Evolutionary conservation across 1,140 invertebrate genomes (phyloP), one percentile per base, ranked within the genome.

Genomic region (Acromyrmex heyeri): DNA sequence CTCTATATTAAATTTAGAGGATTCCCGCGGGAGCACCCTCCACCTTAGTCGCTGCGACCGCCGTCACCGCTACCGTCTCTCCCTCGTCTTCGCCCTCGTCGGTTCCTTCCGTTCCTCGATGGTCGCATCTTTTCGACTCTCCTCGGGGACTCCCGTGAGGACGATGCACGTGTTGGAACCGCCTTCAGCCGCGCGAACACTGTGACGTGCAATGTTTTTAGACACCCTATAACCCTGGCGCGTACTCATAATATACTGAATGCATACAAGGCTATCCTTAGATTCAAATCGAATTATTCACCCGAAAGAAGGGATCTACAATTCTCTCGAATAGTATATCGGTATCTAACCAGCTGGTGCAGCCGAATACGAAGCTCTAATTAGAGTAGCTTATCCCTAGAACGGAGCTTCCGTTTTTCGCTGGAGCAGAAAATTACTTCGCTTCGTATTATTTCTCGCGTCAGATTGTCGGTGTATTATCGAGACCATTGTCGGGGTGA

Each of bases 1-100:
- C 92, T 95, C 91, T 93, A 93, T 95, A 95, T 95, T 95, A 95
- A 95, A 94, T 95, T 95, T 95, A 90, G 90, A 92, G 92, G 92
- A 94, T 92, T 93, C 93, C 91, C 93, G 77, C 65, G 92, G 90
- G 93, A 93, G 82, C 70, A 79, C 53, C 90, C 85, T 81, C 61
- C 79, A 61, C 76, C 87, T 91, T 87, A 89, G 67, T 81, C 79
- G 55, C 77, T 55, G 50, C 77, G 76, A 65, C 53, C 61, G 53
- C 76, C 77, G 53, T 73, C 86, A 57, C 64, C 34, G 62, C 85
- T 72, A 62, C 27, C 57, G 61, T 53, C 67, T 59, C 61, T 57
- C 70, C 72, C 62, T 81, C 69, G 48, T 64, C 44, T 53, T 62
- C 57, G 76, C 69, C 83, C 65, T 69, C 65, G 65, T 69, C 65